Evolutionary conservation across 2,797 vertebrate species (phyloP), one percentile per base, ranked within the genome.

Genomic region (Nannoperca australis): DNA sequence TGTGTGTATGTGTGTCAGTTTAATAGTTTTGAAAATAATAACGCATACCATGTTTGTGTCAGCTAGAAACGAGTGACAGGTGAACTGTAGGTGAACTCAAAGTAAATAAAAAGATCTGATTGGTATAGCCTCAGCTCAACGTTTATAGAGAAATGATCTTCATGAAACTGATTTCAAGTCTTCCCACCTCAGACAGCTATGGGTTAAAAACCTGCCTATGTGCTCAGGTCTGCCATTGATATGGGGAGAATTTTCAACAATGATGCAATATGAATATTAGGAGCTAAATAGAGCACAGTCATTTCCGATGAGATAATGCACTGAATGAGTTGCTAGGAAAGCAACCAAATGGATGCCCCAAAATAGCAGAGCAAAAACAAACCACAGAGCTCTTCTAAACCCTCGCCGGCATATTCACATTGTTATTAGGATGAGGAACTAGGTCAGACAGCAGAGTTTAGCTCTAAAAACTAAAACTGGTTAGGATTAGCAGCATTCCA

Each of bases 321-420:
- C 14, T 55, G 82, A 82, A 78, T 77, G 55, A 61, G 63, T 47
- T 76, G 51, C 53, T 78, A 69, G 78, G 69, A 82, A 81, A 70
- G 59, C 34, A 76, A 86, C 72, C 50, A 78, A 85, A 79, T 73
- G 54, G 53, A 70, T 73, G 53, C 27, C 49, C 63, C 32, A 51
- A 83, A 89, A 89, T 78, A 88, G 62, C 61, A 62, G 45, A 18
- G 58, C 69, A 72, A 51, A 81, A 86, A 75, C 44, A 85, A 78
- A 51, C 76, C 73, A 58, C 54, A 71, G 11, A 62, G 79, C 59
- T 74, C 64, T 76, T 55, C 56, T 42, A 45, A 78, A 87, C 50
- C 80, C 83, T 65, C 71, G 55, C n/a, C 0, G 10, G 42, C 44
- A 40, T 47, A 36, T 76, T 81, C 55, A 67, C 70, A 81, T 78